Conservation (phyloP, 2,797 vertebrate species). For the Arvicola amphibius region DNA sequence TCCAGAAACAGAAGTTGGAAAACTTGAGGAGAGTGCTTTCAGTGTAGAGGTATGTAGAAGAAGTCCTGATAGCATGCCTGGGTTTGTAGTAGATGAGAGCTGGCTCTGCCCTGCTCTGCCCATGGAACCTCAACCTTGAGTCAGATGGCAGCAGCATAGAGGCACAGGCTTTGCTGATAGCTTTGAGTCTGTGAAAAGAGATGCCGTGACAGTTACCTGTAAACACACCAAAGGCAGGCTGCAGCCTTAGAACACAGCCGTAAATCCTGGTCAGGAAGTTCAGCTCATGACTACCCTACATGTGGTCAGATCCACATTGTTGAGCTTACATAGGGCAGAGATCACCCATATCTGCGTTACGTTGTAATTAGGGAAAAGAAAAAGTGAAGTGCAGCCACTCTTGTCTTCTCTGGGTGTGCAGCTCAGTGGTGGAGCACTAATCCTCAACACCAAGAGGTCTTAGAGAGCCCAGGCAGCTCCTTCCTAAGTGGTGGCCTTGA, state of each 20-base stretch:
- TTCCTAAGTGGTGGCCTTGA: background rate
- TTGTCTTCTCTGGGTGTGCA: background rate
- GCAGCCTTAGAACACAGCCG: background rate
- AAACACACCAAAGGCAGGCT: background rate
- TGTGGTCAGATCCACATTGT: background rate
- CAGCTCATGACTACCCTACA: background rate
- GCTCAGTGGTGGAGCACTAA: background rate
- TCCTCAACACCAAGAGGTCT: background rate
- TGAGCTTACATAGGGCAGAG: background rate
- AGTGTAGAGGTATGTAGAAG: slow-evolving; percentile 88
- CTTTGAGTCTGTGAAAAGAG: background rate
- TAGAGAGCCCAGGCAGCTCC: background rate
- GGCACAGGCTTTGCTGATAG: background rate
- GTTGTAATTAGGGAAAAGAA: background rate
- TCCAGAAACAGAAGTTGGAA: slow-evolving; percentile 91
- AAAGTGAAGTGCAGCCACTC: background rate
- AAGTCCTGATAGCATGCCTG: background rate
- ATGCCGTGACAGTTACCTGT: background rate
- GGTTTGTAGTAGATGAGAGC: background rate
- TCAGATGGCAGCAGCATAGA: background rate
- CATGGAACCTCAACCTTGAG: background rate
- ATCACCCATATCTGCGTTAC: background rate
- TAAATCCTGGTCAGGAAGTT: background rate
- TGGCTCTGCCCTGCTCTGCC: background rate
- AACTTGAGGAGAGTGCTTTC: slow-evolving; percentile 88